These are phyloP conservation scores for Rhizoglyphus robini DNA, from an alignment of 1,140 invertebrate species.

Conservation along the genomic window DNA sequence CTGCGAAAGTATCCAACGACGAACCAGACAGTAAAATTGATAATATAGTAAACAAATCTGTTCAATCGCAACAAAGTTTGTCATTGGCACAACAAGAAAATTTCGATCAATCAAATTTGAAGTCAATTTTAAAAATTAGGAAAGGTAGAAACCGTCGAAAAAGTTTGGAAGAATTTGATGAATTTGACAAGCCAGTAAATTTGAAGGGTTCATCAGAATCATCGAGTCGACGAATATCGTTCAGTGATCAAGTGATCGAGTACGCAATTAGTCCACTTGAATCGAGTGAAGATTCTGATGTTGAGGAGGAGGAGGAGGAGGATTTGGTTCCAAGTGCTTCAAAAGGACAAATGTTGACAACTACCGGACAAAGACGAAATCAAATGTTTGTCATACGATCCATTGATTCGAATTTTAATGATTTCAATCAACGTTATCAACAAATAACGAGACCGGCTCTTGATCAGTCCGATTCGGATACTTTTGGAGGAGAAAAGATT, in stretches of 20 bases:
- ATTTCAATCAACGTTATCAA: background rate
- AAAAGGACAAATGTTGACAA: no score
- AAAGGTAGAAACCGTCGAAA: no score
- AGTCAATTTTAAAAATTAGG: no score
- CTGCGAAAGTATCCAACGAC: background rate
- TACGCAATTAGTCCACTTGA: slow-evolving; percentile 9
- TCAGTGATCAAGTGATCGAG: slow-evolving; percentile 16
- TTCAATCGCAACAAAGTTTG: no score
- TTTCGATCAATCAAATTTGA: no score
- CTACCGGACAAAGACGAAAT: background rate
- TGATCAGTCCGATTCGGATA: background rate
- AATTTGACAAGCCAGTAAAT: no score
- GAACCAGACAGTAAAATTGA: background rate
- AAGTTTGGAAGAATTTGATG: no score
- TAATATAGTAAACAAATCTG: no score
- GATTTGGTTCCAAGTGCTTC: background rate
- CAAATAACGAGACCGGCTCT: background rate
- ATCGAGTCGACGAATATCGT: background rate
- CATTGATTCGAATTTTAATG: background rate
- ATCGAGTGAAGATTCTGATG: background rate
- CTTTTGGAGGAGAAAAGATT: background rate
- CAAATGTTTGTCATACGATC: slow-evolving; percentile 12
- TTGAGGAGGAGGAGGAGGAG: background rate
- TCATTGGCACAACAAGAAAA: no score
- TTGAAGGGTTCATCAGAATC: no score